Conservation (phyloP, 2,888 invertebrate genomes). For the Chloroclystis v-ata region DNA sequence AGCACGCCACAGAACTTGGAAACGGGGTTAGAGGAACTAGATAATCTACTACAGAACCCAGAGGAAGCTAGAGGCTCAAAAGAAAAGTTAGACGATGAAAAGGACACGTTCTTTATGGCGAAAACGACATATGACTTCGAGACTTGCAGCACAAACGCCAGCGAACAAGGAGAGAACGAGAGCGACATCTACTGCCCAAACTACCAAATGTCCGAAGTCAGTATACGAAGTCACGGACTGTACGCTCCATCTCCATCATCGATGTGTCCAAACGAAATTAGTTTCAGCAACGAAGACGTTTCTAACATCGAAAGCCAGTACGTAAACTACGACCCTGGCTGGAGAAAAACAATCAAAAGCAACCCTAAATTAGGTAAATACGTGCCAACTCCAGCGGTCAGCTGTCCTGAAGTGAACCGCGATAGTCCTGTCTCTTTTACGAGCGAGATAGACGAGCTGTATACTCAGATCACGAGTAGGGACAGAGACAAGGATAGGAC, state of each 20-base stretch:
- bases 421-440: conserved; percentile 67
- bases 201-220: conserved; percentile 81
- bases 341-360: conserved; percentile 66
- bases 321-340: conserved; percentile 77
- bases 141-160: conserved; percentile 67
- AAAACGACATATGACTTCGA: conserved; percentile 69
- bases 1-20: conserved; percentile 53
- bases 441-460: conserved; percentile 83
- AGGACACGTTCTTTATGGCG: conserved; percentile 63
- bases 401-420: conserved; percentile 68
- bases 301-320: conserved; percentile 74
- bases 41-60: conserved; percentile 52
- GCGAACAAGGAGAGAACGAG: conserved; percentile 75
- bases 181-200: conserved; percentile 80
- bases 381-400: conserved; percentile 62
- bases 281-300: conserved; percentile 72
- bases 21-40: conserved; percentile 46
- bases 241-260: conserved; percentile 80
- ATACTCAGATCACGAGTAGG: conserved; percentile 81
- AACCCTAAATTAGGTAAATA: conserved; percentile 65
- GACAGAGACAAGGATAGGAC: conserved; percentile 58
- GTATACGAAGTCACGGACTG: conserved; percentile 80
- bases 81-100: conserved; percentile 59
- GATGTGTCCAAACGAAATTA: conserved; percentile 72
- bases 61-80: conserved; percentile 47